phyloP scores from a whole-genome alignment of 2,888 invertebrate species.

The Dusona sp. region DNA sequence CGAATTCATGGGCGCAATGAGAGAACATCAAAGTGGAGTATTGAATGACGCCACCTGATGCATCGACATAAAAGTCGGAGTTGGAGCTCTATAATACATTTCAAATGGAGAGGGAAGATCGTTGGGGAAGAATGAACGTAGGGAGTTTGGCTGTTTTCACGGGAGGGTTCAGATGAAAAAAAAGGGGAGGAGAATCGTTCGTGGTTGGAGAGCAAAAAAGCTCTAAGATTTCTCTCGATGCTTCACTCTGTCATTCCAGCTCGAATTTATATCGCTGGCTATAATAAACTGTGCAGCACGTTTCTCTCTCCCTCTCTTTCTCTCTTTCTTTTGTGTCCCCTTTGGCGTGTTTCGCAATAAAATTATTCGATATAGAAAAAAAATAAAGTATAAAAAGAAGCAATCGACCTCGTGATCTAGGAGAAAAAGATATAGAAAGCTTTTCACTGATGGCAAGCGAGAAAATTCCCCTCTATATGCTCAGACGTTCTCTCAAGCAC shows the following conservation, averaged over 20 bases:
- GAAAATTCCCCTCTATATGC: slow-evolving; percentile 17
- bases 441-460: slow-evolving; percentile 9
- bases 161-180: slow-evolving; percentile 10
- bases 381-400: background rate
- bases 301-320: background rate
- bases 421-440: slow-evolving; percentile 9
- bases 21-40: slow-evolving; percentile 15
- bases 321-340: background rate
- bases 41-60: slow-evolving; percentile 18
- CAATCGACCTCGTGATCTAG: slow-evolving; percentile 22
- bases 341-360: slow-evolving; percentile 33
- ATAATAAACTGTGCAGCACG: slow-evolving; percentile 43
- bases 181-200: slow-evolving; percentile 6
- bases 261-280: slow-evolving; percentile 34
- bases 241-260: slow-evolving; percentile 29
- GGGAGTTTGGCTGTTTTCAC: slow-evolving; percentile 9
- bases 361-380: slow-evolving; percentile 28
- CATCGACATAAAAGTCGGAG: slow-evolving; percentile 28
- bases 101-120: background rate
- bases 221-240: slow-evolving; percentile 41
- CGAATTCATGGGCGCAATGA: background rate
- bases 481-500: slow-evolving; percentile 24
- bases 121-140: background rate
- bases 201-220: slow-evolving; percentile 14
- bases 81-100: background rate